A percentile compares a stretch with the other conserved stretches of the same genome.
phyloP scores from a whole-genome alignment of 2,113 vertebrate genomes.

The Hoplias malabaricus region DNA sequence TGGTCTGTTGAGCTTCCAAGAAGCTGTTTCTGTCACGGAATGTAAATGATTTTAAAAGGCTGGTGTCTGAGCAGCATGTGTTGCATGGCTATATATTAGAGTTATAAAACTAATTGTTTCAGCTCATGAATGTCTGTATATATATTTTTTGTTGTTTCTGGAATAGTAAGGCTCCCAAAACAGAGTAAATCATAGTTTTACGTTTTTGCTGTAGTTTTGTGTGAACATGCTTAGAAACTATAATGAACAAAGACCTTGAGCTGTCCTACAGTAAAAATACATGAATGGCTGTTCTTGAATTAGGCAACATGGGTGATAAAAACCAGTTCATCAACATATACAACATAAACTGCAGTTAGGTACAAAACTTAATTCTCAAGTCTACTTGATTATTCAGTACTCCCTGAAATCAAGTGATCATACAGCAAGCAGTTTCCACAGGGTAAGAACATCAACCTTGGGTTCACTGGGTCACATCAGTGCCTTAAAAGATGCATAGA shows the following conservation, averaged over 20 bases:
- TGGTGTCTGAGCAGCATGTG: too few species aligned
- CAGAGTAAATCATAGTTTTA: not conserved
- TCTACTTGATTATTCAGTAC: not conserved
- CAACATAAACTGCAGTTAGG: not conserved
- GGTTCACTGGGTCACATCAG: slow-evolving; percentile 19
- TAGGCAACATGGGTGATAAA: not conserved
- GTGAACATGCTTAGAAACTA: not conserved
- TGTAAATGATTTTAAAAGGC: too few species aligned
- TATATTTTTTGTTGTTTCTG: not conserved
- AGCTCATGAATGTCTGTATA: not conserved
- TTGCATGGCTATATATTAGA: too few species aligned
- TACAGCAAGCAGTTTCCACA: not conserved
- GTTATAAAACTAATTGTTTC: too few species aligned
- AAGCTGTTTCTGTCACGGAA: too few species aligned
- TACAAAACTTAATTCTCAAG: not conserved
- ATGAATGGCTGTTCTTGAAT: not conserved
- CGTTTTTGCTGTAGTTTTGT: not conserved
- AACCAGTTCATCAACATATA: not conserved
- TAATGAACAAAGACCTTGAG: not conserved
- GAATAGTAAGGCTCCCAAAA: not conserved
- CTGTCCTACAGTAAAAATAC: not conserved
- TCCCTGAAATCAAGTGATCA: slow-evolving; percentile 1
- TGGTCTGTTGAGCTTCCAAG: too few species aligned
- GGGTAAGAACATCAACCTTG: not conserved
- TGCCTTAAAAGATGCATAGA: slow-evolving; percentile 22